Conservation (phyloP, 2,888 invertebrate species). For the Girardia tigrina region DNA sequence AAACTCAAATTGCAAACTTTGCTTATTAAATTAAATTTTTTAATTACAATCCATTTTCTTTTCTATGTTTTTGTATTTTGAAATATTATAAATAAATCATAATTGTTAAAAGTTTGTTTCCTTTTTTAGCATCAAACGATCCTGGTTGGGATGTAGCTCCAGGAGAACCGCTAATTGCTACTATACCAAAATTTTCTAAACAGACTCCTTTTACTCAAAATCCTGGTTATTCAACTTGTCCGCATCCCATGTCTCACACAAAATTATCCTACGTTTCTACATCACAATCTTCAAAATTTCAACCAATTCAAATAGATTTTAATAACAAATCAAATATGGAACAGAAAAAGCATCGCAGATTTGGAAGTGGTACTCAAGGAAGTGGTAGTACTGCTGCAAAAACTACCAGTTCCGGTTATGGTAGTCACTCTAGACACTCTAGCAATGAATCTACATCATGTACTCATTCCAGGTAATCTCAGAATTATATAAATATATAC, state of each 20-base stretch:
- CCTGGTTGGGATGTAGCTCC: background rate
- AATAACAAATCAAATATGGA: background rate
- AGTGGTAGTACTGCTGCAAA: slow-evolving; percentile 19
- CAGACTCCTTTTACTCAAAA: slow-evolving; percentile 4
- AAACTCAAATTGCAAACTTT: no score
- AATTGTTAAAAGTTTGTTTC: no score
- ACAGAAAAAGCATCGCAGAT: slow-evolving; percentile 18
- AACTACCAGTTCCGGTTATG: slow-evolving; percentile 1
- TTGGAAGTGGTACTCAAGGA: background rate
- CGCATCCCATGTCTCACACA: background rate
- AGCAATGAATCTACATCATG: slow-evolving; percentile 18
- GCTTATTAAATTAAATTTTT: no score
- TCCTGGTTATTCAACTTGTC: slow-evolving; percentile 12
- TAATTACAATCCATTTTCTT: no score
- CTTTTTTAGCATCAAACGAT: background rate
- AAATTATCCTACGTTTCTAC: background rate
- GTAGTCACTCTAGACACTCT: background rate
- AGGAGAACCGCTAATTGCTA: background rate
- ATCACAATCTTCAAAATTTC: slow-evolving; percentile 3
- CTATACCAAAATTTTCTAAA: slow-evolving; percentile 7
- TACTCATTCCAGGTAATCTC: slow-evolving; percentile 18
- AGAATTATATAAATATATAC: no score
- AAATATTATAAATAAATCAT: no score
- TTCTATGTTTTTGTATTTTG: no score
- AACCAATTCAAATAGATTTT: background rate